Conservation (phyloP, 2,888 invertebrate genomes). For the Polia nebulosa region DNA sequence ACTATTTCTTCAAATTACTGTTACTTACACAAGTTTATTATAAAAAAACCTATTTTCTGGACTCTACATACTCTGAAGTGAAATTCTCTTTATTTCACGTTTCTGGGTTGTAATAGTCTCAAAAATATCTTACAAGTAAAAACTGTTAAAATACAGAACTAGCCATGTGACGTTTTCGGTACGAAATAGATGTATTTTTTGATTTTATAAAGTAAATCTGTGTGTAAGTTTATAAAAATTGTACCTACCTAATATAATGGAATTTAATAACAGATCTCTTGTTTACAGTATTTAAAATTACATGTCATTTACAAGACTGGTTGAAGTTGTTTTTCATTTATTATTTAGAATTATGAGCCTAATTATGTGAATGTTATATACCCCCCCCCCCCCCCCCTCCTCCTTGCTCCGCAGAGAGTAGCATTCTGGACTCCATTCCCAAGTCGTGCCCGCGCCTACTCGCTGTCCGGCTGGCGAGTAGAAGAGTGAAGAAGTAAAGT, state of each 20-base stretch:
- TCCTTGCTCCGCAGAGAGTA: too few relatives aligned
- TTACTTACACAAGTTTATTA: too few relatives aligned
- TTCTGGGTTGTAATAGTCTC: constrained; percentile 61
- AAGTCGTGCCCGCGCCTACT: too few relatives aligned
- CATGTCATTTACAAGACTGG: constrained; percentile 90
- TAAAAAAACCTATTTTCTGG: too few relatives aligned
- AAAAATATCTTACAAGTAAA: constrained; percentile 54
- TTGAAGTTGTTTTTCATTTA: constrained; percentile 92
- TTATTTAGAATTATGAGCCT: too few relatives aligned
- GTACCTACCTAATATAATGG: constrained; percentile 78
- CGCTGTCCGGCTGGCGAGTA: too few relatives aligned
- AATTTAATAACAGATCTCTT: constrained; percentile 88
- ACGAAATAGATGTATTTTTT: constrained; percentile 59
- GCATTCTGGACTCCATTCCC: too few relatives aligned
- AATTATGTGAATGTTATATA: too few relatives aligned
- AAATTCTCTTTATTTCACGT: constrained; percentile 68
- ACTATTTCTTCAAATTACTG: too few relatives aligned
- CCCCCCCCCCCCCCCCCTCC: too few relatives aligned
- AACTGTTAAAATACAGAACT: constrained; percentile 45
- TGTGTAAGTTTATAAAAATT: constrained; percentile 70
- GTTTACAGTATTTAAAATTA: constrained; percentile 91
- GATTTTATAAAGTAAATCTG: constrained; percentile 64
- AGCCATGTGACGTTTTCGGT: constrained; percentile 48
- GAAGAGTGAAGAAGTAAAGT: too few relatives aligned
- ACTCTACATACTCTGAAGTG: constrained; percentile 24